Evolutionary conservation across 37 sponge, comb jelly and placozoan species (phyloP), one percentile per base, ranked within the genome.

Genomic region (Amphimedon queenslandica): DNA sequence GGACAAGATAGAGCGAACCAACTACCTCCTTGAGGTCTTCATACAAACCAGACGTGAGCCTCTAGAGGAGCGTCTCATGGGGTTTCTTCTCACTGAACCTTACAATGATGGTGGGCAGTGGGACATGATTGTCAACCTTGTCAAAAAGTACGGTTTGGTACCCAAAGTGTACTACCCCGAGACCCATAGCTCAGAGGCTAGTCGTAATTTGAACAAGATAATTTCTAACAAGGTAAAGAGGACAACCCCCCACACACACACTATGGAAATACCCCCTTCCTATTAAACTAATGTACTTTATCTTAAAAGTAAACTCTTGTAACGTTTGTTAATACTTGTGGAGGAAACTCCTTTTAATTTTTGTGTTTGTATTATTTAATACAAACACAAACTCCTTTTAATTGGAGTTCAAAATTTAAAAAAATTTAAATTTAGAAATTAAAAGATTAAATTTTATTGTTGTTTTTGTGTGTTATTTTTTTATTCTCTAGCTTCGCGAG

Each of bases 41-140:
- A 70, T 79, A 13, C 29, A 70, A 24, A 79, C 71, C 37, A 24
- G 35, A 21, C 34, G 37, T 24, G 72, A 70, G 34, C 47, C 37
- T 31, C 28, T 79, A 3, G 72, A 69, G 1, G 60, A 53, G 23
- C 61, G 75, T 4, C 67, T 81, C 10, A 31, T 76, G 37, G 27
- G 18, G 18, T 81, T 41, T 39, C 30, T 81, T 13, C 31, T 81
- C 4, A 18, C 5, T 53, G 55, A 67, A 21, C 84, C 71, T 2
- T 36, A 38, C 41, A 27, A 42, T 34, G 84, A 82, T 41, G 84
- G 84, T 72, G 84, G 84, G 0, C 84, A 82, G 47, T 82, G 84
- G 84, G 84, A 82, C 55, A 82, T 82, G 84, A 37, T 81, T 4
- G 82, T 81, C 28, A 81, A 74, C 61, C 43, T 81, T 8, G 75